Percentiles rank a stretch among this genome's conserved stretches.
phyloP scores from a whole-genome alignment of 2,888 invertebrate genomes.

The Plagodis dolabraria region DNA sequence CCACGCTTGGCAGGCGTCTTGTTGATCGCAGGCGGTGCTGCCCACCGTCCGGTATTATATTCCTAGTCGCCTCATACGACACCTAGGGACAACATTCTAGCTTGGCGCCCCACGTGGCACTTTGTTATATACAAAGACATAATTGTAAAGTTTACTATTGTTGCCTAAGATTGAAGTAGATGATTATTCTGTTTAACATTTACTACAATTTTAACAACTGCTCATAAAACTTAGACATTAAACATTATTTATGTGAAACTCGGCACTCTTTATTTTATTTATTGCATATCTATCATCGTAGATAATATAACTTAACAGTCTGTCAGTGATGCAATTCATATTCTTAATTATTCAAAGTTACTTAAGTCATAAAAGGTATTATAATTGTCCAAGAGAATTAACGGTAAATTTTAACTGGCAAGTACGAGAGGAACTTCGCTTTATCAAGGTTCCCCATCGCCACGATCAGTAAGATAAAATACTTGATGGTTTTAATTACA shows the following conservation, averaged over 20 bases:
- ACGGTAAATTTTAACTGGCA: conserved; percentile 11
- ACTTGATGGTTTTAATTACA: too few species aligned
- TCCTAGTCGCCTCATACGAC: too few species aligned
- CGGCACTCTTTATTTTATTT: conserved; percentile 20
- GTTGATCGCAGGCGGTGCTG: too few species aligned
- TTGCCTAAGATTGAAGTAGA: not conserved
- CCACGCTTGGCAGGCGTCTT: too few species aligned
- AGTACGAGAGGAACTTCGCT: too few species aligned
- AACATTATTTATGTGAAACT: conserved; percentile 27
- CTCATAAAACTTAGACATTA: conserved; percentile 29
- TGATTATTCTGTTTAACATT: conserved; percentile 10
- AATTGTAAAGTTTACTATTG: not conserved
- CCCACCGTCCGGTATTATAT: too few species aligned
- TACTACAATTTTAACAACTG: conserved; percentile 19
- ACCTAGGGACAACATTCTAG: too few species aligned
- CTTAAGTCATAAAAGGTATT: conserved; percentile 26
- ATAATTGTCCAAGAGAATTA: conserved; percentile 31
- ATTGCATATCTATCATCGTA: conserved; percentile 32
- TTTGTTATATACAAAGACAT: too few species aligned
- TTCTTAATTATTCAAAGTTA: conserved; percentile 32
- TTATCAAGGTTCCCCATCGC: too few species aligned
- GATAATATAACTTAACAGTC: conserved; percentile 21
- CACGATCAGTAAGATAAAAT: too few species aligned
- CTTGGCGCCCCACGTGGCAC: too few species aligned
- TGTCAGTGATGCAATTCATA: conserved; percentile 27